Conservation (phyloP, 2,797 vertebrate species). For the Acanthornis magna region DNA sequence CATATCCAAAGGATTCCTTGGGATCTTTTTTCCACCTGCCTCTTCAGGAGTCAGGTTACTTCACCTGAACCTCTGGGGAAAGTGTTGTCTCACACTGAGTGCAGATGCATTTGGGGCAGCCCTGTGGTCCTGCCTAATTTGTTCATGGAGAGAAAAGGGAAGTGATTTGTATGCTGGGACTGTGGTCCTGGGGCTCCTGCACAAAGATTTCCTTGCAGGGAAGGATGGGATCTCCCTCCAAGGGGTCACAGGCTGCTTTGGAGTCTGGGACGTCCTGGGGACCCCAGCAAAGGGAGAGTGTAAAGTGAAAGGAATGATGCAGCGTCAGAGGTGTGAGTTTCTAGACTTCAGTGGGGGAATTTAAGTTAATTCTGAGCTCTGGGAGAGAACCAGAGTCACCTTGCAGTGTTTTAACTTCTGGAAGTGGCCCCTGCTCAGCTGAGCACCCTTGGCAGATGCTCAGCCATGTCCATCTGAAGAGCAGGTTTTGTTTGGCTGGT, state of each 20-base stretch:
- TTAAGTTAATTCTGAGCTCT: not conserved
- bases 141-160: not conserved
- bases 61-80: not conserved
- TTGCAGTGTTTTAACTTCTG: not conserved
- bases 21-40: not conserved
- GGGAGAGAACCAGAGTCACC: not conserved
- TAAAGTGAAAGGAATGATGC: not conserved
- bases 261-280: accelerated
- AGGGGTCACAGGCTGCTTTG: accelerated
- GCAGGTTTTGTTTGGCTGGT: not conserved
- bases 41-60: not conserved
- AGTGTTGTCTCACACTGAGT: not conserved
- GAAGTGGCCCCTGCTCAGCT: not conserved
- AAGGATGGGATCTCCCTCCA: not conserved
- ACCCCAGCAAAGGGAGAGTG: accelerated
- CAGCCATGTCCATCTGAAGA: not conserved
- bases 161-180: not conserved
- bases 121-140: not conserved
- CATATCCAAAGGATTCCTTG: accelerated
- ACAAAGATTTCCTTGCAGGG: accelerated
- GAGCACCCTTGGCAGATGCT: not conserved
- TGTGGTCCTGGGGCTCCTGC: accelerated
- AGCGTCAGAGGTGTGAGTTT: not conserved
- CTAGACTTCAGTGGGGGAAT: not conserved
- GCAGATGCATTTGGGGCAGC: not conserved